Evolutionary conservation across 2,888 invertebrate species (phyloP), one percentile per base, ranked within the genome.

Genomic region (Nomada flava): DNA sequence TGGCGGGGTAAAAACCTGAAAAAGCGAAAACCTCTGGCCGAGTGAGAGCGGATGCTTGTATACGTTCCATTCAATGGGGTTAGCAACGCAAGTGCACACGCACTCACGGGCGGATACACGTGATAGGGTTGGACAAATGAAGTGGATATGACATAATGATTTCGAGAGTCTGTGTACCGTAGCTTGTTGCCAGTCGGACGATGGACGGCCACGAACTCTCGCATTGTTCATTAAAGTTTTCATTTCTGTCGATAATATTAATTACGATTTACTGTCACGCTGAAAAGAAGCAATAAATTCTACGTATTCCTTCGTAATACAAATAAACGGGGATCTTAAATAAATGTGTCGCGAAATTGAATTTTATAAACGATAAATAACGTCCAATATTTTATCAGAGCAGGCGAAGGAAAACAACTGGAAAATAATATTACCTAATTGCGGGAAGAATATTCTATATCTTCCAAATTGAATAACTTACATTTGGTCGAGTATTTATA

Each of bases 101-200:
- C 57, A 75, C 72, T 71, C 59, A 76, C 76, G 57, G 68, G 53
- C 83, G 86, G 74, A 79, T 83, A 82, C 80, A 69, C 83, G 85
- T 80, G 84, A 83, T 84, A 84, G 86, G 84, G 86, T 86, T 86
- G 90, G 82, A 88, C 87, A 86, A 89, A 90, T 86, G 89, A 87
- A 88, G 88, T 85, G 85, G 85, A 86, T 88, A 84, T 88, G 87
- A 90, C 91, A 87, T 88, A 89, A 89, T 89, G 87, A 89, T 89
- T 89, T 87, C 73, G 85, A 89, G 90, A 84, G 85, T 57, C 70
- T 75, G 89, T 71, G 76, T 76, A 78, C 82, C 78, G 79, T 77
- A 79, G 88, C 85, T 85, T 76, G 83, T 85, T 87, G 80, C 85
- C 80, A 70, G 71, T 78, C 74, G 73, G 71, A 68, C 64, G 55